Base-by-base conservation (phyloP, 2,797 vertebrate species). In the Chanos chanos region DNA sequence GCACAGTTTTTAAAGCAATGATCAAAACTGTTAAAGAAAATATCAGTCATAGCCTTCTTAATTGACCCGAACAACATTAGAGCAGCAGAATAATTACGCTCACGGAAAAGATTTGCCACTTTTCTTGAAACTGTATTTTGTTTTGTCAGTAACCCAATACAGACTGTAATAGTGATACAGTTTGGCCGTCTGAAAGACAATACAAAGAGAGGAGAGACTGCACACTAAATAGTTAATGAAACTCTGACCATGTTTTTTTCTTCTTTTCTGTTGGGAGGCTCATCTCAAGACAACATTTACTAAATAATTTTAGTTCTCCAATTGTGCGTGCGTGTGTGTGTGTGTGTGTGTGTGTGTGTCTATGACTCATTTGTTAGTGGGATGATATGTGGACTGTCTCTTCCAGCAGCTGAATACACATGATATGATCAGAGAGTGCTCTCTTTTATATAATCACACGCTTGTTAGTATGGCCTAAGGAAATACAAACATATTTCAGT, bases 221-320 rank as follows among this genome's bases (percentile, higher is more conserved):
- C 55, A 64, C 44, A 76, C 66, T 86, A 77, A 86, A 88, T 85
- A 83, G 70, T 84, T 83, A 84, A 85, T 81, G 74, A 81, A 64
- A 49, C 68, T 16, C 67, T 64, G 68, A 77, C 77, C 79, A 73
- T 77, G 66, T 71, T 70, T 44, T 45, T 65, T 80, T 84, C 37
- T 21, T 40, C 34, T 25, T 48, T 30, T 33, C 25, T 51, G 41
- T 7, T 1, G 37, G 27, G 5, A 25, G 28, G 30, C 18, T 24
- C 6, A 39, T 16, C 21, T 30, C 13, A 57, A 53, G 68, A 51
- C 16, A 2, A 61, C 10, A 61, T 22, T 1, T 13, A 56, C 56
- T 54, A n/a, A 6, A 30, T 5, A 12, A 16, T 37, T 13, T 13
- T 6, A 3, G 13, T 13, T 15, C 36, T 13, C 13, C n/a, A 39